Evolutionary conservation across 2,888 invertebrate species (phyloP).

Genomic region (Agonopterix alstromeriana): DNA sequence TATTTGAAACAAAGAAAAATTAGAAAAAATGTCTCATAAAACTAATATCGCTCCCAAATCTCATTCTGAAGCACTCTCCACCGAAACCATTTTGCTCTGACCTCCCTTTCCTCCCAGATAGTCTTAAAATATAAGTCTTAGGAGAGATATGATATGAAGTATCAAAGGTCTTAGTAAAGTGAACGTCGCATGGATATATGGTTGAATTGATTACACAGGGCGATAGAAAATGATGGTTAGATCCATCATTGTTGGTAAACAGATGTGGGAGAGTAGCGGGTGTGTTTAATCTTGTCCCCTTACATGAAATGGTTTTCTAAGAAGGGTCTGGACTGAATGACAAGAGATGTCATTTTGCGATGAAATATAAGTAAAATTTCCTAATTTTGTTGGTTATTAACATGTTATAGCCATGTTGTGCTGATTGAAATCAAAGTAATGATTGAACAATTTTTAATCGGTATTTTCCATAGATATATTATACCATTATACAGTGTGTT

Average conservation of each 20-base stretch:
- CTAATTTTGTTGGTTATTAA: too few species aligned
- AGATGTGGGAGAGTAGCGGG: slow-evolving; percentile 17
- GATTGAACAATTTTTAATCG: too few species aligned
- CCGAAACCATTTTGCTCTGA: not conserved
- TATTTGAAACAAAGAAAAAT: too few species aligned
- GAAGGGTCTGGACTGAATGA: not conserved
- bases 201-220: slow-evolving; percentile 29
- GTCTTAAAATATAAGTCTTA: too few species aligned
- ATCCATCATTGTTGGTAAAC: slow-evolving; percentile 25
- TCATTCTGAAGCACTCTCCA: not conserved
- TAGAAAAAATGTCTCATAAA: not conserved
- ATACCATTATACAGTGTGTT: too few species aligned
- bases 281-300: slow-evolving; percentile 14
- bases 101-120: not conserved
- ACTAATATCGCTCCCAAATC: not conserved
- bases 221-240: slow-evolving; percentile 23
- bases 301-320: slow-evolving; percentile 1
- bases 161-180: too few species aligned
- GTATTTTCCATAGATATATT: too few species aligned
- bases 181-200: slow-evolving; percentile 1
- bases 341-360: too few species aligned
- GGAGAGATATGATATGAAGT: too few species aligned
- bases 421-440: too few species aligned
- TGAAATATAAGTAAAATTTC: too few species aligned
- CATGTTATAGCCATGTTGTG: too few species aligned